phyloP scores from a whole-genome alignment of 2,113 vertebrate genomes.

The Elaphurus davidianus region DNA sequence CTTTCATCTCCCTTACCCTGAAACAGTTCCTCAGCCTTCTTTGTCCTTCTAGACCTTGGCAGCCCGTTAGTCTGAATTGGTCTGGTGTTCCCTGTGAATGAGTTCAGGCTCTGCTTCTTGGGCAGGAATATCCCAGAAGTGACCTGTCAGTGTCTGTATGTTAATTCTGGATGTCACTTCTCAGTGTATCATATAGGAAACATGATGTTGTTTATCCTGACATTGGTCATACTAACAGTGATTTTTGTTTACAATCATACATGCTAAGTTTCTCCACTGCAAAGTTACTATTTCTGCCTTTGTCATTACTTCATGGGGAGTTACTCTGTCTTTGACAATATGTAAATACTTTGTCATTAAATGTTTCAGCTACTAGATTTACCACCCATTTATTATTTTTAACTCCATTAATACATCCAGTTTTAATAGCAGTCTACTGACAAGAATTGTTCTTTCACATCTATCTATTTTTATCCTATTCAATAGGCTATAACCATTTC shows the following conservation, averaged over 20 bases:
- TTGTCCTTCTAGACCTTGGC: not conserved
- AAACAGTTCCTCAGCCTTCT: not conserved
- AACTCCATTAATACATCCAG: not conserved
- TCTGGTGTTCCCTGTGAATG: not conserved
- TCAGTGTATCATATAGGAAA: not conserved
- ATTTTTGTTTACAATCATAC: not conserved
- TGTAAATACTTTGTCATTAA: not conserved
- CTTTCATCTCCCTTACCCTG: not conserved
- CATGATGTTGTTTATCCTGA: not conserved
- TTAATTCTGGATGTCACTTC: not conserved
- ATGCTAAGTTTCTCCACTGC: not conserved
- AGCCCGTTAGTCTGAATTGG: not conserved
- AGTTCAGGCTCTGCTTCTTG: not conserved
- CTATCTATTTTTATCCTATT: not conserved
- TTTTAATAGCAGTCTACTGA: not conserved
- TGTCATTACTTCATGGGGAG: not conserved
- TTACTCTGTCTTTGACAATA: not conserved
- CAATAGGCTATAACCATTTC: not conserved
- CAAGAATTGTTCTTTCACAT: not conserved
- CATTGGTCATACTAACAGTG: too few relatives aligned
- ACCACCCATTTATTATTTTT: not conserved
- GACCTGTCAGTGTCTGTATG: not conserved
- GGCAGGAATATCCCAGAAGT: not conserved
- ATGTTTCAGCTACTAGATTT: not conserved
- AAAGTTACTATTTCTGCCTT: not conserved